Conservation (phyloP, 2,888 invertebrate species). For the Tetropium fuscum region DNA sequence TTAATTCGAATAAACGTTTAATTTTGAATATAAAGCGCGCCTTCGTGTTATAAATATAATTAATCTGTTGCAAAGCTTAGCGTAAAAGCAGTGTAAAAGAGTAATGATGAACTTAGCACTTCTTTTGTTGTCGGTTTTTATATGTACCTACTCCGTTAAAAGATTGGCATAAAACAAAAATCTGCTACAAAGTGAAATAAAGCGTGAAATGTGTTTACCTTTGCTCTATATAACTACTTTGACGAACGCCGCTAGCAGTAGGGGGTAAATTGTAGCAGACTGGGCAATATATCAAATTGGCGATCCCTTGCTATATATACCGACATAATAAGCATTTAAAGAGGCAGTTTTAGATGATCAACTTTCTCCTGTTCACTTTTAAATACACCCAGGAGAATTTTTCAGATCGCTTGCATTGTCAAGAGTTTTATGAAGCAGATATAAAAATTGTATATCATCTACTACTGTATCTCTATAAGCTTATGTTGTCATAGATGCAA, state of each 20-base stretch:
- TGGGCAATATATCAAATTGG: constrained; percentile 51
- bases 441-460: background rate
- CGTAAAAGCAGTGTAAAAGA: constrained; percentile 54
- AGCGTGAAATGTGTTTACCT: constrained; percentile 36
- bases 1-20: constrained; percentile 60
- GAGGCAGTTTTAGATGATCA: constrained; percentile 46
- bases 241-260: constrained; percentile 33
- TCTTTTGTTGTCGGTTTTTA: constrained; percentile 49
- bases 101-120: constrained; percentile 53
- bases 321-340: constrained; percentile 49
- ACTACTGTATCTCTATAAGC: background rate
- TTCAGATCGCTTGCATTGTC: constrained; percentile 51
- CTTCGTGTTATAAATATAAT: constrained; percentile 51
- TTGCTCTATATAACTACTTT: constrained; percentile 28
- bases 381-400: constrained; percentile 42
- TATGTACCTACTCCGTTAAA: constrained; percentile 13
- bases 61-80: constrained; percentile 52
- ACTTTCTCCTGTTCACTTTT: constrained; percentile 41
- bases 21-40: constrained; percentile 54
- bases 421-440: constrained; percentile 52
- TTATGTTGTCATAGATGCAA: background rate
- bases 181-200: constrained; percentile 18
- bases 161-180: constrained; percentile 12
- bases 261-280: constrained; percentile 49
- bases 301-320: constrained; percentile 43